Evolutionary conservation across 2,888 invertebrate genomes (phyloP).

Genomic region (Ochropleura leucogaster): DNA sequence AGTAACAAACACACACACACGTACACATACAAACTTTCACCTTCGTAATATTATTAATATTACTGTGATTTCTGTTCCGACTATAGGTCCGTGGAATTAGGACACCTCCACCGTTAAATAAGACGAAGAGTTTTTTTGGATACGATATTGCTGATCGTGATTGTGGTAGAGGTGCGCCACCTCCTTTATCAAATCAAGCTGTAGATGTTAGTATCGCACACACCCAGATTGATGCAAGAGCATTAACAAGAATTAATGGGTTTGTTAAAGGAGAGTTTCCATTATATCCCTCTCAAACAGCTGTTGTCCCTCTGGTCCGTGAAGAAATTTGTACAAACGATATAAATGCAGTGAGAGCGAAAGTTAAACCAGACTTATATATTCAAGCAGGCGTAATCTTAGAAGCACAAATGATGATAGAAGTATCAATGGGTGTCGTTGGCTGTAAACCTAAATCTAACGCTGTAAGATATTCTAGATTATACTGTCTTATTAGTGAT

Average conservation of each 20-base stretch:
- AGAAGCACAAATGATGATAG: constrained; percentile 82
- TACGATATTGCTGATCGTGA: constrained; percentile 75
- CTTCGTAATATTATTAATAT: too few relatives aligned
- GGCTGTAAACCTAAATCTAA: constrained; percentile 78
- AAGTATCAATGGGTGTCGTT: constrained; percentile 81
- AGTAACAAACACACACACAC: too few relatives aligned
- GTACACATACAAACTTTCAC: too few relatives aligned
- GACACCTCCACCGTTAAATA: constrained; percentile 32
- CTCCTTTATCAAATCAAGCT: constrained; percentile 61
- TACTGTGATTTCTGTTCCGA: constrained; percentile 7
- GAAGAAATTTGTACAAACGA: constrained; percentile 83
- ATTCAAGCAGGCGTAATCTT: constrained; percentile 77
- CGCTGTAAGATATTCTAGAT: constrained; percentile 75
- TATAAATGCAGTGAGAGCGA: constrained; percentile 76
- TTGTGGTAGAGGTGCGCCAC: constrained; percentile 66
- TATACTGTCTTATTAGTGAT: constrained; percentile 75
- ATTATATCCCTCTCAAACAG: constrained; percentile 76
- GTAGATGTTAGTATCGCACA: constrained; percentile 79
- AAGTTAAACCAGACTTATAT: constrained; percentile 68
- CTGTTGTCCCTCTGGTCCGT: constrained; percentile 65
- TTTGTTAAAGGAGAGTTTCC: constrained; percentile 80
- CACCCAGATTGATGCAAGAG: constrained; percentile 79
- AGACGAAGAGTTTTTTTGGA: constrained; percentile 75
- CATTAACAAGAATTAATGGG: constrained; percentile 75
- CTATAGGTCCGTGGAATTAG: constrained; percentile 80